A percentile compares a stretch with the other conserved stretches of the same genome.
phyloP scores from a whole-genome alignment of 2,888 invertebrate species.

The Eristalinus aeneus region DNA sequence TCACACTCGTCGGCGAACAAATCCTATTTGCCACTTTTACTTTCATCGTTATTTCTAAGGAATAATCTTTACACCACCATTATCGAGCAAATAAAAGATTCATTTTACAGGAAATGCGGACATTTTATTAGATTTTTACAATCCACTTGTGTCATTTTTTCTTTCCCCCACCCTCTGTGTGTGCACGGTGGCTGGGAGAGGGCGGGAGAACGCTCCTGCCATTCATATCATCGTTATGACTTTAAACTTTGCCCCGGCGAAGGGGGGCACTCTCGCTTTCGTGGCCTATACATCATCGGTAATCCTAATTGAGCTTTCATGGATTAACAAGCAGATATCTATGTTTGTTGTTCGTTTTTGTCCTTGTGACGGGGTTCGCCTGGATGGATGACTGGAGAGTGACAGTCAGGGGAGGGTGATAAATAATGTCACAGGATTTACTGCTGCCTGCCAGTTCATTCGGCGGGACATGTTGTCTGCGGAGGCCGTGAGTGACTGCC shows the following conservation, averaged over 20 bases:
- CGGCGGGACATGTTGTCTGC: neutral
- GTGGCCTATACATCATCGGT: slow-evolving; percentile 47
- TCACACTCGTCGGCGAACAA: slow-evolving; percentile 5
- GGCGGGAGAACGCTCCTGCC: neutral
- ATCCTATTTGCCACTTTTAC: slow-evolving; percentile 52
- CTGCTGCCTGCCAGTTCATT: neutral
- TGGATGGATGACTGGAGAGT: slow-evolving; percentile 29
- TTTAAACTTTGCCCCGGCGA: slow-evolving; percentile 50
- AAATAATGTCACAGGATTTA: slow-evolving; percentile 24
- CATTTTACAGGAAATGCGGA: slow-evolving; percentile 40
- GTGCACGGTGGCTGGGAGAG: neutral
- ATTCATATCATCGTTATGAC: slow-evolving; percentile 27
- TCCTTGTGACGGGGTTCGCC: slow-evolving; percentile 20
- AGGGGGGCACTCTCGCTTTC: neutral
- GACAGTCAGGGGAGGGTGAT: slow-evolving; percentile 18
- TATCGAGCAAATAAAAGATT: slow-evolving; percentile 39
- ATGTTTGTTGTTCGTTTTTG: neutral
- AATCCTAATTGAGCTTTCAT: slow-evolving; percentile 67
- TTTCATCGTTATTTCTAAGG: slow-evolving; percentile 38
- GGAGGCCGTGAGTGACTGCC: neutral
- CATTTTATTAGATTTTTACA: slow-evolving; percentile 68
- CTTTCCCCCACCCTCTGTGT: neutral
- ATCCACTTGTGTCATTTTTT: slow-evolving; percentile 59
- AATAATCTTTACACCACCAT: slow-evolving; percentile 45
- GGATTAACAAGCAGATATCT: slow-evolving; percentile 67